Evolutionary conservation across 2,113 vertebrate genomes (phyloP).

Genomic region (Aldabrachelys gigantea): DNA sequence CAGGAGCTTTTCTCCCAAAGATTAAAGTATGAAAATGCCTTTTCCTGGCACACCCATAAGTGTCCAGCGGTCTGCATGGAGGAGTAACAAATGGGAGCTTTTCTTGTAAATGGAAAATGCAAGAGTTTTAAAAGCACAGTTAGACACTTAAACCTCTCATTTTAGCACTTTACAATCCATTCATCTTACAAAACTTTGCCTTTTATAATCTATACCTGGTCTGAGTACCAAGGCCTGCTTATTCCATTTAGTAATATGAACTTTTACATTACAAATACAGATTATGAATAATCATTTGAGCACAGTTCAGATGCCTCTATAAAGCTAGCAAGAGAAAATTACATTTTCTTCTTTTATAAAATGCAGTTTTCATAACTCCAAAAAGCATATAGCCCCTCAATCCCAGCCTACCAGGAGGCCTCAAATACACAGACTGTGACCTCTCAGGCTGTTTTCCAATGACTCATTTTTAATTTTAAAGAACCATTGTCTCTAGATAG

Average conservation of each 20-base stretch:
- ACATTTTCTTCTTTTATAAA: slow-evolving; percentile 36
- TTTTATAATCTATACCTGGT: not conserved
- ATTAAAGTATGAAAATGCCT: not conserved
- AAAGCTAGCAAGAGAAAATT: slow-evolving; percentile 49
- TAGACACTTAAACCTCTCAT: not conserved
- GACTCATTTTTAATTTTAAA: slow-evolving; percentile 78
- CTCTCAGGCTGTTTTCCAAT: slow-evolving; percentile 70
- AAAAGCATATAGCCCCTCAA: slow-evolving; percentile 25
- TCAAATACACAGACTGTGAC: slow-evolving; percentile 62
- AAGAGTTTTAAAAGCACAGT: not conserved
- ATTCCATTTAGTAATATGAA: slow-evolving; percentile 18
- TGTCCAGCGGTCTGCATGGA: not conserved
- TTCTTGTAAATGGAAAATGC: not conserved
- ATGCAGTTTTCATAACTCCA: slow-evolving; percentile 60
- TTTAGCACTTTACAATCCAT: not conserved
- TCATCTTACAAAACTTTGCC: not conserved
- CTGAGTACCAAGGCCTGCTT: slow-evolving; percentile 20
- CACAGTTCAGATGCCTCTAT: not conserved
- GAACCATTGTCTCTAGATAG: slow-evolving; percentile 75
- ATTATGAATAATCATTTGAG: not conserved
- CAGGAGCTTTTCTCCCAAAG: not conserved
- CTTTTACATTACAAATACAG: slow-evolving; percentile 26
- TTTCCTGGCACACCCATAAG: not conserved
- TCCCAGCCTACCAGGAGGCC: slow-evolving; percentile 43
- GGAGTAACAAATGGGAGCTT: not conserved